Percentiles rank a stretch among this genome's conserved stretches.
phyloP scores from a whole-genome alignment of 2,797 vertebrate species.

The Chaunax sp. region DNA sequence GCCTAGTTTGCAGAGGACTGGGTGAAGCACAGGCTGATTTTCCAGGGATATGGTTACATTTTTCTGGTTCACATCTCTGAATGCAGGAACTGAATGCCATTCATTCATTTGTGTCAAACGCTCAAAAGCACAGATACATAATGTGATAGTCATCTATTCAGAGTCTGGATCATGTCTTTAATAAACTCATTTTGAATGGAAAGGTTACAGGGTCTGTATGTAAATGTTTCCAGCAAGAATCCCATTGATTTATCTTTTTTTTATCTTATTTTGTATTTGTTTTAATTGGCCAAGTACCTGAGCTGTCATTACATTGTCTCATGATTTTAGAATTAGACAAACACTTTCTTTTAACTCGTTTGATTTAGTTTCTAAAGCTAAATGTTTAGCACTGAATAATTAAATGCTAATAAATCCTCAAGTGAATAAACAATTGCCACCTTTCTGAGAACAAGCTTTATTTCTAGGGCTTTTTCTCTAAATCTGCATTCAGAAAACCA shows the following conservation, averaged over 20 bases:
- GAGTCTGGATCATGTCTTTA: background rate
- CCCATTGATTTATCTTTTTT: background rate
- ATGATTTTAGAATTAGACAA: too few relatives aligned
- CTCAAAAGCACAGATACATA: slow-evolving; percentile 31
- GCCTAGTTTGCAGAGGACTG: too few relatives aligned
- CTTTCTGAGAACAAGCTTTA: too few relatives aligned
- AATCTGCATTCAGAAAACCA: slow-evolving; percentile 24
- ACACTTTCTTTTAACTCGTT: too few relatives aligned
- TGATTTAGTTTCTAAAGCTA: too few relatives aligned
- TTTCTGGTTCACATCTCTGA: slow-evolving; percentile 47
- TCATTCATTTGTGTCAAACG: slow-evolving; percentile 38
- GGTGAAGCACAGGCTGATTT: slow-evolving; percentile 32
- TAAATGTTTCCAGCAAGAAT: background rate
- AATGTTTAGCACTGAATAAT: too few relatives aligned
- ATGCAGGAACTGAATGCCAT: slow-evolving; percentile 22
- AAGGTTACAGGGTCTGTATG: background rate
- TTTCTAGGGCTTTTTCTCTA: too few relatives aligned
- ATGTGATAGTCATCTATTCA: slow-evolving; percentile 14
- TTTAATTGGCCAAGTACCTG: background rate
- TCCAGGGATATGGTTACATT: slow-evolving; percentile 49
- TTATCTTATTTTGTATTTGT: background rate
- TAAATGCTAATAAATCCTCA: too few relatives aligned
- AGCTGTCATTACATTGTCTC: slow-evolving; percentile 3
- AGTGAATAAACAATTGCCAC: too few relatives aligned
- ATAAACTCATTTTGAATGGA: background rate